Evolutionary conservation across 2,888 invertebrate species (phyloP).

Genomic region (Eulithis prunata): DNA sequence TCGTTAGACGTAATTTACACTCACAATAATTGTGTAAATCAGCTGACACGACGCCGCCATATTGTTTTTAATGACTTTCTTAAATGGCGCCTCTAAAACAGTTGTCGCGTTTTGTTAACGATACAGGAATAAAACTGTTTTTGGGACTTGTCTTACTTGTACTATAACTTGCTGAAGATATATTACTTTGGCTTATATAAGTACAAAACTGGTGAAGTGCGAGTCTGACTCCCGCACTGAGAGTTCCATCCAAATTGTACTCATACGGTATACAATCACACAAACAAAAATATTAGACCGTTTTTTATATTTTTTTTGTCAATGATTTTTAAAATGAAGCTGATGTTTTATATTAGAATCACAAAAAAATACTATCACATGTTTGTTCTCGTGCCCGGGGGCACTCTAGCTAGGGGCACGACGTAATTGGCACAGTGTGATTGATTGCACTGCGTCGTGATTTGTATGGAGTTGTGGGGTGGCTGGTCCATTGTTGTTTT

Average conservation of each 20-base stretch:
- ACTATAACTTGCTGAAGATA: background rate
- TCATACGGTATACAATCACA: background rate
- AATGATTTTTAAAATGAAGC: background rate
- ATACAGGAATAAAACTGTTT: conserved; percentile 19
- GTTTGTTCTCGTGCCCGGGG: conserved; percentile 9
- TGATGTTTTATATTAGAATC: background rate
- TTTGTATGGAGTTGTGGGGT: conserved; percentile 32
- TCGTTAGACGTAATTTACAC: conserved; percentile 70
- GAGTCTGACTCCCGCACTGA: background rate
- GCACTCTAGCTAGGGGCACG: conserved; percentile 7
- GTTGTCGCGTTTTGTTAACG: conserved; percentile 43
- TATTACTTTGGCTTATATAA: background rate
- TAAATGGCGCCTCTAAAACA: conserved; percentile 39
- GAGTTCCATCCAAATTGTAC: background rate
- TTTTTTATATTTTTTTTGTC: background rate
- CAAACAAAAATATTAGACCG: background rate
- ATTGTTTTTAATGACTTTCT: conserved; percentile 44
- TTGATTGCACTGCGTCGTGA: conserved; percentile 46
- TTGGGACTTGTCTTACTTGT: conserved; percentile 3
- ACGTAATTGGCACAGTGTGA: conserved; percentile 49
- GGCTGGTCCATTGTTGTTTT: conserved; percentile 16
- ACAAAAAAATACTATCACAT: conserved; percentile 15
- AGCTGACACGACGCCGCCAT: conserved; percentile 39
- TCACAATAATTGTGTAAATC: conserved; percentile 64
- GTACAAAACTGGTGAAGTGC: background rate